phyloP scores from a whole-genome alignment of 2,113 vertebrate genomes.

The Hemichromis elongatus region DNA sequence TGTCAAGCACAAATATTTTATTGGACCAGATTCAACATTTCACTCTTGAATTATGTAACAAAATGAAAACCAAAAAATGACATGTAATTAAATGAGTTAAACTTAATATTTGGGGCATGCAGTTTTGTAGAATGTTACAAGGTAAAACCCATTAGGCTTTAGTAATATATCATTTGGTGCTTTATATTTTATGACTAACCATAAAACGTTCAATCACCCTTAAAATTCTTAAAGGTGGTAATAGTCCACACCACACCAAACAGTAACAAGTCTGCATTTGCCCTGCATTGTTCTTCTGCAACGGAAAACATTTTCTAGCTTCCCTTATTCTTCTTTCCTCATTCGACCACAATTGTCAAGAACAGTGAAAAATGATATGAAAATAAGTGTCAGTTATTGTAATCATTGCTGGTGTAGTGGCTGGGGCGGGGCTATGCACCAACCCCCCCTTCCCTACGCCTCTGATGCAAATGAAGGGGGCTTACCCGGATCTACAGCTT shows the following conservation, averaged over 20 bases:
- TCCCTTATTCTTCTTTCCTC: background rate
- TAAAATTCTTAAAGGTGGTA: background rate
- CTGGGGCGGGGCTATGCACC: conserved; percentile 27
- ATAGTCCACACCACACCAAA: background rate
- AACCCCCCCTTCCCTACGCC: background rate
- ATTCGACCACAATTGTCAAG: background rate
- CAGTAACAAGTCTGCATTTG: background rate
- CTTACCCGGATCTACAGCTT: conserved; percentile 61
- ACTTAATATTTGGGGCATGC: background rate
- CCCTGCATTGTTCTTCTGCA: background rate
- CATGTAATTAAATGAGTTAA: background rate
- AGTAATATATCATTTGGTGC: background rate
- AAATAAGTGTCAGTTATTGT: background rate
- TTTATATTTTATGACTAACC: background rate
- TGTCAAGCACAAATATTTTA: background rate
- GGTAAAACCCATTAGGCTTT: background rate
- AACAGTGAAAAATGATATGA: background rate
- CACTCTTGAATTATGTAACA: background rate
- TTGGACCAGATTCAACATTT: background rate
- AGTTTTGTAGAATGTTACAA: background rate
- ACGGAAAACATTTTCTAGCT: background rate
- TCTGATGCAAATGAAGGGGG: conserved; percentile 33
- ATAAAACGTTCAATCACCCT: background rate
- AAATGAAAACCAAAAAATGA: background rate
- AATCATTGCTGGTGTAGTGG: background rate